Evolutionary conservation across 2,888 invertebrate genomes (phyloP).

Genomic region (Macropis europaea): DNA sequence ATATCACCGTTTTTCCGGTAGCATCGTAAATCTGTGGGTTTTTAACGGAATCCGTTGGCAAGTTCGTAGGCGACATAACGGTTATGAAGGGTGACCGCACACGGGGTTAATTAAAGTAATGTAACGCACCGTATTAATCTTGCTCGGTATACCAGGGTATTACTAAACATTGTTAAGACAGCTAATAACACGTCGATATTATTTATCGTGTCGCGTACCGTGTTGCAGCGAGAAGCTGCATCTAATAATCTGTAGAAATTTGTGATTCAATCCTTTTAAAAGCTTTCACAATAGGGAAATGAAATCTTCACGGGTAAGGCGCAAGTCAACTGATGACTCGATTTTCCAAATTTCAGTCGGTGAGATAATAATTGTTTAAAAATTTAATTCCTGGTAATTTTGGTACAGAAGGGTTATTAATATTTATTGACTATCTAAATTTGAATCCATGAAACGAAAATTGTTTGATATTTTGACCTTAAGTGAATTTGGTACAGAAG

Average conservation of each 20-base stretch:
- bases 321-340: too few relatives aligned
- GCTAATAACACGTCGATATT: conserved; percentile 63
- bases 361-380: too few relatives aligned
- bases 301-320: too few relatives aligned
- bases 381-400: too few relatives aligned
- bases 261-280: conserved; percentile 4
- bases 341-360: too few relatives aligned
- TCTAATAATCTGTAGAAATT: conserved; percentile 25
- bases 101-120: conserved; percentile 67
- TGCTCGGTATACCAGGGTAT: conserved; percentile 60
- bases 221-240: neutral
- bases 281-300: too few relatives aligned
- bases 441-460: too few relatives aligned
- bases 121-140: conserved; percentile 67
- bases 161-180: conserved; percentile 60
- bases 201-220: conserved; percentile 43
- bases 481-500: too few relatives aligned
- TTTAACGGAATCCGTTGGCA: conserved; percentile 26
- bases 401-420: too few relatives aligned
- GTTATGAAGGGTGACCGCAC: conserved; percentile 48
- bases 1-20: neutral
- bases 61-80: conserved; percentile 39
- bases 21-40: conserved; percentile 32
- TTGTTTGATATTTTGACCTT: too few relatives aligned
- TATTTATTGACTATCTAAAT: too few relatives aligned